Evolutionary conservation across 2,888 invertebrate species (phyloP).

Genomic region (Lithophane socia): DNA sequence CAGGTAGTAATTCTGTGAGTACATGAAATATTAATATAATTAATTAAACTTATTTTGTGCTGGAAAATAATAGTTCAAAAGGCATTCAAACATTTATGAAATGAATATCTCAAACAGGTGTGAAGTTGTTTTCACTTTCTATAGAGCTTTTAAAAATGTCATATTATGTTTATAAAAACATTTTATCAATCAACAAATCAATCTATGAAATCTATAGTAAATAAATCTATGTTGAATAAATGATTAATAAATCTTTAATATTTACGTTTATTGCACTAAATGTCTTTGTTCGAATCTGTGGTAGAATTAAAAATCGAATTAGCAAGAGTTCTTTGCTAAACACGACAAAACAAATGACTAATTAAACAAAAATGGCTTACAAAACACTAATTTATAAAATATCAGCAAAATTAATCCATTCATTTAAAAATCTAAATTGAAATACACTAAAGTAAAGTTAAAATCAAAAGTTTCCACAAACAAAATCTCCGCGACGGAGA

Average conservation of each 20-base stretch:
- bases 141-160: constrained; percentile 3
- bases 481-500: constrained; percentile 49
- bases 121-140: constrained; percentile 35
- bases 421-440: constrained; percentile 1
- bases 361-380: background rate
- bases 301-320: background rate
- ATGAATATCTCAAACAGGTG: background rate
- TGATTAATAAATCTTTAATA: too few relatives aligned
- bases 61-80: background rate
- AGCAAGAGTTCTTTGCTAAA: constrained; percentile 12
- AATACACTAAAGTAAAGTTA: constrained; percentile 1
- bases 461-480: constrained; percentile 40
- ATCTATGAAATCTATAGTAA: too few relatives aligned
- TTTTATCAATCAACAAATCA: too few relatives aligned
- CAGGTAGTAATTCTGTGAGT: background rate
- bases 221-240: too few relatives aligned
- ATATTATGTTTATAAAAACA: too few relatives aligned
- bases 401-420: constrained; percentile 7
- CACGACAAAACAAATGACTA: background rate
- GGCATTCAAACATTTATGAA: background rate
- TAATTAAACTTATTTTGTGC: background rate
- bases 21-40: background rate
- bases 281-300: constrained; percentile 8
- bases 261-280: background rate
- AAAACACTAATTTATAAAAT: background rate